Evolutionary conservation across 2,888 invertebrate species (phyloP).

Genomic region (Drosophila yooni): DNA sequence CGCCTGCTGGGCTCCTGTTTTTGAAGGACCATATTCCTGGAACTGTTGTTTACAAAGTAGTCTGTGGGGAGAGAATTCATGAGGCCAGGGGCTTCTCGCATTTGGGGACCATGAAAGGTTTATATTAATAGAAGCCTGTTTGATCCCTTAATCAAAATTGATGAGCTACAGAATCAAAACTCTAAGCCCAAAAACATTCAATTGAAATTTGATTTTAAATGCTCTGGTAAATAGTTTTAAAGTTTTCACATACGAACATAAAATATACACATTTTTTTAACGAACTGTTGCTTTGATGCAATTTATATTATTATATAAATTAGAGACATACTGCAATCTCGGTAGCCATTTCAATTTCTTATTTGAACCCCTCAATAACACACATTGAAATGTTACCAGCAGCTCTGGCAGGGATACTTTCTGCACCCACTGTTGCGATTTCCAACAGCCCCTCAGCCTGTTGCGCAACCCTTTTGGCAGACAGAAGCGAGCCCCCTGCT

Average conservation of each 20-base stretch:
- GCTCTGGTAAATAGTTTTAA: not conserved
- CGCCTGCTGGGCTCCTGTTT: conserved; percentile 23
- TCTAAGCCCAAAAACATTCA: conserved; percentile 16
- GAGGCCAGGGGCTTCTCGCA: not conserved
- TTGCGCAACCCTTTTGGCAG: conserved; percentile 61
- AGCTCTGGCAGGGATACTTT: conserved; percentile 33
- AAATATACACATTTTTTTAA: not conserved
- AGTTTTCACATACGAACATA: not conserved
- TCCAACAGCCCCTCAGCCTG: conserved; percentile 32
- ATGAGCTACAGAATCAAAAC: conserved; percentile 45
- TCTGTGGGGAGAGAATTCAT: not conserved
- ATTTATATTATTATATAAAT: not conserved
- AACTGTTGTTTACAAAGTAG: conserved; percentile 6
- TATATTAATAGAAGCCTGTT: conserved; percentile 54
- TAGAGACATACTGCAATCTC: not conserved
- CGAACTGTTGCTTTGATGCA: not conserved
- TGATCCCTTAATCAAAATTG: conserved; percentile 50
- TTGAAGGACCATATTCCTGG: not conserved
- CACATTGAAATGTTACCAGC: conserved; percentile 28
- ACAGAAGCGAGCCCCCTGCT: conserved; percentile 20
- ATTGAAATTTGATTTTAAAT: conserved; percentile 21
- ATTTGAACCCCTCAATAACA: conserved; percentile 28
- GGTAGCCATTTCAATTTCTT: not conserved
- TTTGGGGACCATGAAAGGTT: conserved; percentile 38
- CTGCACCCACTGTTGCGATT: conserved; percentile 35